A percentile compares a stretch with the other conserved stretches of the same genome.
Conservation (phyloP, 1,140 invertebrate genomes). For the Rhopalosiphum padi region DNA sequence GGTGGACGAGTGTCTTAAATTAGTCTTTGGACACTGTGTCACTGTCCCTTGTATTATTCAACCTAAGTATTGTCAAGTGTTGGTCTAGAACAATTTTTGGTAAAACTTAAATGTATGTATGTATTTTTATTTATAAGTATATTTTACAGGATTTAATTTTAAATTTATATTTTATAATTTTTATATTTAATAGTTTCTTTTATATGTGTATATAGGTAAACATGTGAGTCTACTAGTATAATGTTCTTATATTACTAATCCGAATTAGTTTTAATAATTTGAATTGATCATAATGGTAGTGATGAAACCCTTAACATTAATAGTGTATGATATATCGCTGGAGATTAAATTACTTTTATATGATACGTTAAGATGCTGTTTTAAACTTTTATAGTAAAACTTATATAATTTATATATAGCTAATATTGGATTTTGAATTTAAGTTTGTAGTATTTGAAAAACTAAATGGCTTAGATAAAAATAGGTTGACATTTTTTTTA, state of each 20-base stretch:
- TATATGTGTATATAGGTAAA: neutral
- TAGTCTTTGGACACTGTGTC: neutral
- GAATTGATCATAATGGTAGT: neutral
- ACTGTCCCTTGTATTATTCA: neutral
- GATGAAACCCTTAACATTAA: neutral
- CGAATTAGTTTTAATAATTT: neutral
- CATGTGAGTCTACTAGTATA: neutral
- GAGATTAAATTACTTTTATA: neutral
- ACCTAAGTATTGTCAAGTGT: neutral
- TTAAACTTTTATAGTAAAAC: neutral
- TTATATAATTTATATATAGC: neutral
- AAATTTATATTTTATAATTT: no score
- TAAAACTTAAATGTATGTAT: neutral
- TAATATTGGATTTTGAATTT: neutral
- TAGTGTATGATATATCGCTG: neutral
- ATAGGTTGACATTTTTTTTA: neutral
- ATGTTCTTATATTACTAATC: neutral
- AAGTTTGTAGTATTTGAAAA: neutral
- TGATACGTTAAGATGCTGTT: neutral
- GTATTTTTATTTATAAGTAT: no score
- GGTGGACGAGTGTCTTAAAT: neutral
- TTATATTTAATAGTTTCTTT: neutral
- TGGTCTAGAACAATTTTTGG: neutral
- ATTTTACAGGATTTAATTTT: neutral
- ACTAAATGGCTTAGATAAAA: neutral